phyloP scores from a whole-genome alignment of 2,113 vertebrate genomes.

The Pseudorasbora parva region DNA sequence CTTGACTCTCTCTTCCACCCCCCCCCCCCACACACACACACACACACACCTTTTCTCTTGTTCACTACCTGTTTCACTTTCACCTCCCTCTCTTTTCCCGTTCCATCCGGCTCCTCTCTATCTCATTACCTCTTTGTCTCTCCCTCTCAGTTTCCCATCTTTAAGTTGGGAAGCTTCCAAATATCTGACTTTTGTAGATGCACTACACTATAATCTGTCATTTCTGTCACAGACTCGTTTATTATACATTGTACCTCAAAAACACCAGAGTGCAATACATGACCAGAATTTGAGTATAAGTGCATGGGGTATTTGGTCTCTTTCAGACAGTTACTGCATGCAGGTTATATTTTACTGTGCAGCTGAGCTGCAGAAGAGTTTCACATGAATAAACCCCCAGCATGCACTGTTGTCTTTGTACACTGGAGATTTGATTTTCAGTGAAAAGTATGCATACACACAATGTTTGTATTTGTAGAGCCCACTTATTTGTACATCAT shows the following conservation, averaged over 20 bases:
- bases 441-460: not conserved
- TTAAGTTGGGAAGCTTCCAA: conserved; percentile 29
- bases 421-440: not conserved
- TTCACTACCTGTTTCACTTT: conserved; percentile 33
- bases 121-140: conserved; percentile 5
- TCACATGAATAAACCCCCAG: conserved; percentile 4
- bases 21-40: not conserved
- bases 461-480: not conserved
- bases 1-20: not conserved
- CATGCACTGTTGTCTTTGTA: not conserved
- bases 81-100: not conserved
- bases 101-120: conserved; percentile 11
- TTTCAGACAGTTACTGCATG: conserved; percentile 6
- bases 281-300: conserved; percentile 38
- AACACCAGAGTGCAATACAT: conserved; percentile 11
- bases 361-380: not conserved
- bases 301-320: conserved; percentile 16
- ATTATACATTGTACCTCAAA: conserved; percentile 49
- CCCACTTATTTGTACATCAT: not conserved
- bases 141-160: not conserved
- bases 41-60: not conserved
- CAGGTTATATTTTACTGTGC: conserved; percentile 31
- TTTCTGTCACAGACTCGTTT: conserved; percentile 51
- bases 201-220: conserved; percentile 52
- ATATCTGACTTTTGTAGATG: conserved; percentile 33